Conservation (phyloP, 2,888 invertebrate species). For the Parascotia fuliginaria region DNA sequence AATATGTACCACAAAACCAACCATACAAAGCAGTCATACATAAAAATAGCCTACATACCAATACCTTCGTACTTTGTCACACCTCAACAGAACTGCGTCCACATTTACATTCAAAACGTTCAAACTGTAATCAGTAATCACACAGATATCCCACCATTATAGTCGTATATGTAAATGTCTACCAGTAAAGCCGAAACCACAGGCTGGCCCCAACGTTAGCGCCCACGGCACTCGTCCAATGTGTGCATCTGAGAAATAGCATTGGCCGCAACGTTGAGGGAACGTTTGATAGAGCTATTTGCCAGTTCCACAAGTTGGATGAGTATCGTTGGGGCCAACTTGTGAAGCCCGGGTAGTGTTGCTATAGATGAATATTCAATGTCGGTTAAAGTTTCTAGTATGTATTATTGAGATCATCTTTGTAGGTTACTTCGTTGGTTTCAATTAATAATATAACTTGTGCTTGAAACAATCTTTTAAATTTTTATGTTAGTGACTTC, state of each 20-base stretch:
- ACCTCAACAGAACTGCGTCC: slow-evolving; percentile 9
- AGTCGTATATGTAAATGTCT: slow-evolving; percentile 33
- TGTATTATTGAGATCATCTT: background rate
- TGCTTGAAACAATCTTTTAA: too few relatives aligned
- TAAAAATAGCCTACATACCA: background rate
- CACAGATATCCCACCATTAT: slow-evolving; percentile 35
- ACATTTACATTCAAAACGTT: slow-evolving; percentile 39
- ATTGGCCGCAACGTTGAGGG: too few relatives aligned
- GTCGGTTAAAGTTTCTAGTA: background rate
- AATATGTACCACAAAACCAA: background rate
- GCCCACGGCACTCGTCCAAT: too few relatives aligned
- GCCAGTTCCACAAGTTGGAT: too few relatives aligned
- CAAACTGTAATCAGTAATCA: slow-evolving; percentile 36
- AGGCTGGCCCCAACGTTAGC: too few relatives aligned
- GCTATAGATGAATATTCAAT: slow-evolving; percentile 9
- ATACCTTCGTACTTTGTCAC: slow-evolving; percentile 2
- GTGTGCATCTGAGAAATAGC: too few relatives aligned
- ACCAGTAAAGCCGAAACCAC: too few relatives aligned
- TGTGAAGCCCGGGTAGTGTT: too few relatives aligned
- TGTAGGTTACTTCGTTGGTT: background rate
- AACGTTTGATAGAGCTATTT: too few relatives aligned
- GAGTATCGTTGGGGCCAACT: too few relatives aligned
- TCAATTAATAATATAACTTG: background rate
- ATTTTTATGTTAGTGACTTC: too few relatives aligned
- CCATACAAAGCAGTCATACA: background rate